These are phyloP conservation scores for Eriocheir sinensis DNA, from an alignment of 1,140 invertebrate genomes.

Conservation along the genomic window DNA sequence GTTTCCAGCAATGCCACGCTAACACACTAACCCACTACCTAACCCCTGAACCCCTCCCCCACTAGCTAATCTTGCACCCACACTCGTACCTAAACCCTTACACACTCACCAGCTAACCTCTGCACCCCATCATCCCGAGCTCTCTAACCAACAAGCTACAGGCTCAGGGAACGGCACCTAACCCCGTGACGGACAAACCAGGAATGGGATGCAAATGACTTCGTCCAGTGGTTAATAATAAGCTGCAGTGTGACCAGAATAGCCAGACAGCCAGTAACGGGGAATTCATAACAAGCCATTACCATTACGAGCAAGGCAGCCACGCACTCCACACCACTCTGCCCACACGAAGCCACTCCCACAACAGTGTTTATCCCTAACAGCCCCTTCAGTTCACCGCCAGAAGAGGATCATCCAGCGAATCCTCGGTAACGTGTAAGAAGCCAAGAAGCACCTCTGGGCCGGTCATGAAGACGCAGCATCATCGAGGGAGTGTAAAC, in stretches of 20 bases:
- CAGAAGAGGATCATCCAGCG: neutral
- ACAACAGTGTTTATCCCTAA: neutral
- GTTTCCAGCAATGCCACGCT: too few relatives aligned
- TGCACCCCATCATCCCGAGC: too few relatives aligned
- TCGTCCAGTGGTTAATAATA: neutral
- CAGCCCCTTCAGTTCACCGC: neutral
- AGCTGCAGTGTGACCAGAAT: neutral
- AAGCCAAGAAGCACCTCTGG: neutral
- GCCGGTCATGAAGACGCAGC: too few relatives aligned
- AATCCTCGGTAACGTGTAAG: neutral
- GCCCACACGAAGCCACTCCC: neutral
- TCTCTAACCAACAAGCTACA: too few relatives aligned
- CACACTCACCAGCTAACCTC: too few relatives aligned
- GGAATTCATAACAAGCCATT: neutral
- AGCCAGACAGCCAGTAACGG: neutral
- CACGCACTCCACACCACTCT: neutral
- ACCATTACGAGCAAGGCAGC: neutral
- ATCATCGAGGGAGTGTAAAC: too few relatives aligned
- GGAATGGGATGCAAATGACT: neutral
- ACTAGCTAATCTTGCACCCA: too few relatives aligned
- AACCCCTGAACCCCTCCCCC: too few relatives aligned
- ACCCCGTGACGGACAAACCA: neutral
- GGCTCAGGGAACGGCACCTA: too few relatives aligned
- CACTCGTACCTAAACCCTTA: too few relatives aligned
- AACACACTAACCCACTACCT: too few relatives aligned